Evolutionary conservation across 2,888 invertebrate species (phyloP), one percentile per base, ranked within the genome.

Genomic region (Amphipoea lucens): DNA sequence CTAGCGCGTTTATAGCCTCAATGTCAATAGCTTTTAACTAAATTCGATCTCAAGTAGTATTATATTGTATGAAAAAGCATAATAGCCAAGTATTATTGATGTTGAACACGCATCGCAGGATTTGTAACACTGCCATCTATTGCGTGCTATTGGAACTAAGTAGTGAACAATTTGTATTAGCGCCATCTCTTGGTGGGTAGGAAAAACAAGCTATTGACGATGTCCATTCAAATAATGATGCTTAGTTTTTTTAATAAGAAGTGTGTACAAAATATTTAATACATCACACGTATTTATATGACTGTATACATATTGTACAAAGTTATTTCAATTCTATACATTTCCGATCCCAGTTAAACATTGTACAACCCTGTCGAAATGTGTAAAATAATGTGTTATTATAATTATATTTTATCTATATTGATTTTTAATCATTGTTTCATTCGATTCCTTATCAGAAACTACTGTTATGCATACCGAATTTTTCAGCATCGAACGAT

Each of bases 371-470:
- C 76, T 86, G 83, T 91, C 90, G 79, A 86, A 91, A 88, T 91
- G 90, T 94, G 91, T 94, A 92, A 91, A 92, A 91, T 91, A 91
- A 84, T 92, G 87, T 89, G 89, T 91, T 91, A 91, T 87, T 89
- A 90, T 90, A 90, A 94, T 92, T 94, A 95, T 94, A 95, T 94
- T 93, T 87, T 94, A 92, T 94, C 90, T 94, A 94, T 93, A 94
- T 92, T 92, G 86, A 89, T 92, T 94, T 93, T 92, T 92, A 82
- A 89, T 74, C 3, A 74, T 89, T 79, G 90, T 93, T 92, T 94
- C 87, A 91, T 90, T 93, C 6, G 11, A 68, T 54, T 60, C 45
- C 68, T 29, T 71, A n/a, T 23, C 54, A 62, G 5, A 45, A 42
- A 42, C 6, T 9, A 14, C 1, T 4, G 17, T 29, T 29, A n/a